Evolutionary conservation across 2,888 invertebrate genomes (phyloP).

Genomic region (Athripsodes cinereus): DNA sequence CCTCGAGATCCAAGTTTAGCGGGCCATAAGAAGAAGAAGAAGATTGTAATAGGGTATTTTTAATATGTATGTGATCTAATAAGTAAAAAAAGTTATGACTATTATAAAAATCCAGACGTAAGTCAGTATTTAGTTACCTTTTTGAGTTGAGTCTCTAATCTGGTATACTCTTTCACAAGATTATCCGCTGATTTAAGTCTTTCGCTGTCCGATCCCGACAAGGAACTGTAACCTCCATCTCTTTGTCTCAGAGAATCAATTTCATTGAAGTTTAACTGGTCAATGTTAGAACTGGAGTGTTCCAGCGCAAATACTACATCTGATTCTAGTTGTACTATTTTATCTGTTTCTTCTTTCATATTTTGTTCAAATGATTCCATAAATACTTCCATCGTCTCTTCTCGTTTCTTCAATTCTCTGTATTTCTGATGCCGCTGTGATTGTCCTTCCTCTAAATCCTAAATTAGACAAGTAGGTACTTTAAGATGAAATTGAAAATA

Average conservation of each 20-base stretch:
- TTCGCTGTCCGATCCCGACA: slow-evolving; percentile 35
- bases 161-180: slow-evolving; percentile 47
- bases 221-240: slow-evolving; percentile 49
- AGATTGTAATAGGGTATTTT: background rate
- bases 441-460: slow-evolving; percentile 62
- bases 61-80: too few species aligned
- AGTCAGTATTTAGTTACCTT: too few species aligned
- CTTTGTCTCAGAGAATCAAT: slow-evolving; percentile 46
- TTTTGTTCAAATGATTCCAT: slow-evolving; percentile 59
- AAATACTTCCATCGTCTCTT: slow-evolving; percentile 76
- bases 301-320: slow-evolving; percentile 59
- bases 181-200: slow-evolving; percentile 35
- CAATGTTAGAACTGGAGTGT: slow-evolving; percentile 58
- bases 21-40: too few species aligned
- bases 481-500: too few species aligned
- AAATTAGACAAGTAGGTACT: background rate
- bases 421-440: slow-evolving; percentile 74
- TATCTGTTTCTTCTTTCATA: slow-evolving; percentile 57
- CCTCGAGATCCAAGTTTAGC: too few species aligned
- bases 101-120: too few species aligned
- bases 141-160: slow-evolving; percentile 56
- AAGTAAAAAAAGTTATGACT: too few species aligned
- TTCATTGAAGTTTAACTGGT: slow-evolving; percentile 52
- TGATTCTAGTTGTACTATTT: slow-evolving; percentile 55
- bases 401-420: slow-evolving; percentile 70